Evolutionary conservation across 37 sponge, comb jelly and placozoan species (phyloP), one percentile per base, ranked within the genome.

Genomic region (Amphimedon queenslandica): DNA sequence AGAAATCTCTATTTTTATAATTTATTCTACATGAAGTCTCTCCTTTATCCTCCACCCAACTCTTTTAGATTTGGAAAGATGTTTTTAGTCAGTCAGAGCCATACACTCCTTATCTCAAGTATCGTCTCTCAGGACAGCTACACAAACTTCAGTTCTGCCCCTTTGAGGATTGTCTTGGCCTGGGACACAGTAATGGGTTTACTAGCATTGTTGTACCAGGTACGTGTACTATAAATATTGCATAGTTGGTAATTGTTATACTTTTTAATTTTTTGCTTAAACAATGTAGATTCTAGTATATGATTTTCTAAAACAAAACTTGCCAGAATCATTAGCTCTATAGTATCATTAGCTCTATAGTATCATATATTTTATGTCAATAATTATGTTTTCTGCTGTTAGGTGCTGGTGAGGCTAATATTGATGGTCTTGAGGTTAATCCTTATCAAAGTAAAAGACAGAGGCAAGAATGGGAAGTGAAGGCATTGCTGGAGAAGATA

Each of bases 331-430:
- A n/a, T n/a, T n/a, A n/a, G n/a, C n/a, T n/a, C n/a, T n/a, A n/a
- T n/a, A n/a, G n/a, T n/a, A n/a, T n/a, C n/a, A n/a, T n/a, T n/a
- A n/a, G n/a, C n/a, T n/a, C n/a, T n/a, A n/a, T n/a, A n/a, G n/a
- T n/a, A n/a, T n/a, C n/a, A n/a, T n/a, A n/a, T n/a, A n/a, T n/a
- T n/a, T n/a, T n/a, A n/a, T n/a, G n/a, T n/a, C n/a, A n/a, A n/a
- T n/a, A n/a, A n/a, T n/a, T n/a, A n/a, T n/a, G n/a, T n/a, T n/a
- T n/a, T 1, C 66, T 47, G 13, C 8, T 47, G 13, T 47, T 47
- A 96, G 99, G 99, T 42, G 82, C 94, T 57, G 99, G 93, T 39
- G 96, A 99, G 77, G 80, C 99, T 27, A 99, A 99, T 66, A 89
- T 87, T 75, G 99, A 99, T 77, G 96, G 96, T 31, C 77, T 99